Base-by-base conservation (phyloP, 2,888 invertebrate species). In the Thalpophila matura region DNA sequence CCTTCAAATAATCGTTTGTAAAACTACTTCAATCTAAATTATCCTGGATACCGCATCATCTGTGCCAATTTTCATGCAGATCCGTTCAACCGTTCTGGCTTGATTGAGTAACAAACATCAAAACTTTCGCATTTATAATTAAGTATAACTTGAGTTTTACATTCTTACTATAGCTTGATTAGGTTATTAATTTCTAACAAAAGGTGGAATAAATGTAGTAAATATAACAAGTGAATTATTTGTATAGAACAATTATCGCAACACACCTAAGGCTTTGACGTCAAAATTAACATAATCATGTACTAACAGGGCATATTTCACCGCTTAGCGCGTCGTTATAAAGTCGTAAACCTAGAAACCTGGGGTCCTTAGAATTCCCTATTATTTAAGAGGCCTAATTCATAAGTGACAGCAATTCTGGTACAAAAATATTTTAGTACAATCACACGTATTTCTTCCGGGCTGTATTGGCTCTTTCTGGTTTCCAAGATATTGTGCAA, bases 271-370 rank as follows among this genome's bases (percentile, higher is more conserved):
- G 40, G 38, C 45, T 55, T 29, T 67, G 66, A 64, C 54, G 61
- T 54, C 45, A 35, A 37, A 61, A 76, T 81, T 77, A 66, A 79
- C 74, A 74, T 81, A 83, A 83, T 83, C 79, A 82, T 81, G 80
- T 78, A 74, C 73, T 84, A 79, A 73, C 75, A 75, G 80, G 82
- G 83, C 87, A 89, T 87, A 91, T 86, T 90, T 90, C 86, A 89
- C 82, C 79, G 87, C 85, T 91, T 90, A 89, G 87, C 91, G 88
- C 87, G 91, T 91, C 88, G 85, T 93, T 94, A 91, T 90, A 89
- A 91, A 91, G 89, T 88, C 91, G 86, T 94, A 94, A 94, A 93
- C 93, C 94, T 88, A 91, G 86, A 92, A 93, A 92, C 86, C 82
- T 82, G 77, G 76, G 83, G 85, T 87, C 85, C 85, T 87, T 85